phyloP scores from a whole-genome alignment of 2,797 vertebrate species.

The Semaprochilodus insignis region DNA sequence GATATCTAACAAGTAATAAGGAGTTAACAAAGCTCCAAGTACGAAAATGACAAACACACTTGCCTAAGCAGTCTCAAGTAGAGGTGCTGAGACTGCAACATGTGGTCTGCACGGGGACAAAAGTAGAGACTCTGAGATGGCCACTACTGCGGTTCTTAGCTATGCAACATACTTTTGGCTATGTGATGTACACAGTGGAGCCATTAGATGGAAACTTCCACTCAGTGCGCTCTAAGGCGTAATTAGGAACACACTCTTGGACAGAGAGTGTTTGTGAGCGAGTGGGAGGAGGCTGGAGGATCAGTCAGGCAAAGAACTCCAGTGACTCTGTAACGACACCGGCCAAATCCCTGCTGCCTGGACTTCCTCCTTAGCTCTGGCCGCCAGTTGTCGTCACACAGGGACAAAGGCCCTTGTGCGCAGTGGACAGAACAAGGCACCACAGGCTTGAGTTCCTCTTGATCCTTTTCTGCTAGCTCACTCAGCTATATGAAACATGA shows the following conservation, averaged over 20 bases:
- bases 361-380: constrained; percentile 32
- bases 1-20: too few species aligned
- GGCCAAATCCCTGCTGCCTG: constrained; percentile 14
- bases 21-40: too few species aligned
- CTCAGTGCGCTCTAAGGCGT: constrained; percentile 9
- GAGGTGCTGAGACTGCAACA: too few species aligned
- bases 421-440: not conserved
- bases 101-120: too few species aligned
- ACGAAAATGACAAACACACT: too few species aligned
- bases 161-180: not conserved
- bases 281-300: constrained; percentile 32
- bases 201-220: constrained; percentile 10
- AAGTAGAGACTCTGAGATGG: too few species aligned
- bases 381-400: constrained; percentile 36
- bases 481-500: not conserved
- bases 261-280: constrained; percentile 43
- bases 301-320: constrained; percentile 12
- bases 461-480: not conserved
- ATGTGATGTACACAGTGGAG: not conserved
- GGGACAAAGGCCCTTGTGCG: constrained; percentile 18
- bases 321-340: not conserved
- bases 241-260: constrained; percentile 44
- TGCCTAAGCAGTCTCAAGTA: too few species aligned
- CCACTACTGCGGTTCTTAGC: too few species aligned
- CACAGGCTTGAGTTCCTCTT: constrained; percentile 1